A percentile compares a stretch with the other conserved stretches of the same genome.
These are phyloP conservation scores for Chaetodon trifasciatus DNA, from an alignment of 2,797 vertebrate genomes.

Conservation along the genomic window DNA sequence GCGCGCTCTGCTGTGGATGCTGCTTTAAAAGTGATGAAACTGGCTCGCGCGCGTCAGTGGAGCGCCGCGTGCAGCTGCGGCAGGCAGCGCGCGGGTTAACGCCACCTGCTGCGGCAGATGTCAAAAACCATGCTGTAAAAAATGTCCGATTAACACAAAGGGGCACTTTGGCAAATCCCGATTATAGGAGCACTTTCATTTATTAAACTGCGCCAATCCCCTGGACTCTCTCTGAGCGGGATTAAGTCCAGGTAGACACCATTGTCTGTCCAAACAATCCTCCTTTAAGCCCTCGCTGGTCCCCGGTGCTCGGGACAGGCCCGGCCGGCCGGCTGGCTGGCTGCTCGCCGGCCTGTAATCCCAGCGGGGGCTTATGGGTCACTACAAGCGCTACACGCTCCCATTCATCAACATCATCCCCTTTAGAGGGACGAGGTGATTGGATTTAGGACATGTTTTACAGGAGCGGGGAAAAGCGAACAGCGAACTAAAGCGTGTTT, in stretches of 20 bases:
- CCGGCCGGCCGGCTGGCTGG: conserved; percentile 36
- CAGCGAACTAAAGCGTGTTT: conserved; percentile 77
- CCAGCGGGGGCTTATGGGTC: conserved; percentile 77
- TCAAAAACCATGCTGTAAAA: conserved; percentile 88
- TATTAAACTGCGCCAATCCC: conserved; percentile 88
- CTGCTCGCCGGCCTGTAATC: conserved; percentile 74
- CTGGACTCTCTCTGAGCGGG: conserved; percentile 77
- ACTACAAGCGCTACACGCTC: conserved; percentile 76
- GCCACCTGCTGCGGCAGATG: conserved; percentile 84
- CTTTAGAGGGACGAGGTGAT: conserved; percentile 77
- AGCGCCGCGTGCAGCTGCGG: conserved; percentile 37
- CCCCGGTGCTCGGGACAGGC: conserved; percentile 62
- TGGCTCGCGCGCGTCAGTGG: too few species aligned
- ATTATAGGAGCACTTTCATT: conserved; percentile 89
- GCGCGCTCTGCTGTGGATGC: background rate
- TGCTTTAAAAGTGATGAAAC: background rate
- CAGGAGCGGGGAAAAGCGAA: conserved; percentile 59
- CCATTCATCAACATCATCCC: conserved; percentile 83
- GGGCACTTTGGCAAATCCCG: conserved; percentile 89
- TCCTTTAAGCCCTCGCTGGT: conserved; percentile 74
- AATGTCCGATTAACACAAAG: conserved; percentile 89
- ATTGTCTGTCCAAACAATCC: conserved; percentile 87
- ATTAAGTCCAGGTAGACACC: conserved; percentile 88
- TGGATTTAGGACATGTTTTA: conserved; percentile 86
- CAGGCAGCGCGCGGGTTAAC: conserved; percentile 65